phyloP scores from a whole-genome alignment of 2,888 invertebrate species.

The Blera fallax region DNA sequence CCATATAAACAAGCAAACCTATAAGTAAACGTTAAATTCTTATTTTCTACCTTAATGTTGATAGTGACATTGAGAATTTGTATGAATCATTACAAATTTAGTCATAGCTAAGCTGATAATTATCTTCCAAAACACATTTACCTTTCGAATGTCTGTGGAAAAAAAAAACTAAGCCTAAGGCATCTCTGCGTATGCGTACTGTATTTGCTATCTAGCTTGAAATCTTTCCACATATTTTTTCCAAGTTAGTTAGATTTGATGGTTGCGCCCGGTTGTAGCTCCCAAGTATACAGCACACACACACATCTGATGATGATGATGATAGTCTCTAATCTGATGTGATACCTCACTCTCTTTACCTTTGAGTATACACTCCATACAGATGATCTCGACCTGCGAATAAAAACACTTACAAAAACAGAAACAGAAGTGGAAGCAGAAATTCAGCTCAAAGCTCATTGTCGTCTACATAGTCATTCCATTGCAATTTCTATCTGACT shows the following conservation, averaged over 20 bases:
- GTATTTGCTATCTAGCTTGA: constrained; percentile 59
- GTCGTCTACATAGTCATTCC: constrained; percentile 20
- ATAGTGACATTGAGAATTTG: constrained; percentile 65
- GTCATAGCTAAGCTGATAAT: constrained; percentile 55
- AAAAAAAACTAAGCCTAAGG: constrained; percentile 36
- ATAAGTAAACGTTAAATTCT: neutral
- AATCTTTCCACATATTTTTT: constrained; percentile 71
- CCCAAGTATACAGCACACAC: constrained; percentile 32
- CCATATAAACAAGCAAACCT: too few relatives aligned
- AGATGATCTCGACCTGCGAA: constrained; percentile 66
- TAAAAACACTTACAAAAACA: constrained; percentile 45
- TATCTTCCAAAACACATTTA: constrained; percentile 51
- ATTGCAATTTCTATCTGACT: constrained; percentile 10
- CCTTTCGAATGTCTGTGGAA: constrained; percentile 10
- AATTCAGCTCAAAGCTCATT: constrained; percentile 62
- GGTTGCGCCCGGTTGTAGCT: constrained; percentile 52
- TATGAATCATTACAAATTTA: constrained; percentile 57
- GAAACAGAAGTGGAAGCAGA: constrained; percentile 31
- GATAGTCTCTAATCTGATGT: constrained; percentile 70
- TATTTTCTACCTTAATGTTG: constrained; percentile 27
- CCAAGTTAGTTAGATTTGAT: constrained; percentile 55
- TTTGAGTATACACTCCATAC: constrained; percentile 45
- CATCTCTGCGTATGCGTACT: constrained; percentile 60
- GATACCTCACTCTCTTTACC: constrained; percentile 60
- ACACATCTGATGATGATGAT: constrained; percentile 53